Percentiles rank a stretch among this genome's conserved stretches.
phyloP scores from a whole-genome alignment of 2,113 vertebrate species.

The Thinocorus orbignyianus region DNA sequence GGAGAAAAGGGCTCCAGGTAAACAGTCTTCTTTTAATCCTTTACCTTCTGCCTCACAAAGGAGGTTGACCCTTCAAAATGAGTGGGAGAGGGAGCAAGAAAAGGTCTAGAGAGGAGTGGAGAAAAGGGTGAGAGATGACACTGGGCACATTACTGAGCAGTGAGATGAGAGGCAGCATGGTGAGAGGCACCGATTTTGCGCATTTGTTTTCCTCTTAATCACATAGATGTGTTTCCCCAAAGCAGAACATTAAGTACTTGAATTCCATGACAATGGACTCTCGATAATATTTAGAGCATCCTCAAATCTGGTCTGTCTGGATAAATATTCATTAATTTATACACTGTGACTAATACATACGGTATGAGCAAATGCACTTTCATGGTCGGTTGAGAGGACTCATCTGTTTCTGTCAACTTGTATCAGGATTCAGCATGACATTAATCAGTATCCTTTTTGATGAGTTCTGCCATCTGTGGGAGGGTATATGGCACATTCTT shows the following conservation, averaged over 20 bases:
- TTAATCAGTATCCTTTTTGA: background rate
- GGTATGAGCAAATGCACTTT: constrained; percentile 16
- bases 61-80: background rate
- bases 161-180: background rate
- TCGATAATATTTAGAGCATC: background rate
- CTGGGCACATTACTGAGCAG: background rate
- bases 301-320: background rate
- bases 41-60: background rate
- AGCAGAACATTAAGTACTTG: background rate
- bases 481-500: background rate
- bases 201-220: background rate
- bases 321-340: constrained; percentile 59
- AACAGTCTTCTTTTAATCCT: background rate
- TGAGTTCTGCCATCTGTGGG: background rate
- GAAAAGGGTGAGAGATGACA: background rate
- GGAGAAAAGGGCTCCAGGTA: background rate
- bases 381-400: background rate
- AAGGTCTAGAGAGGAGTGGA: background rate
- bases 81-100: background rate
- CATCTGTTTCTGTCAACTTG: constrained; percentile 26
- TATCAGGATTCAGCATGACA: background rate
- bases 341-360: constrained; percentile 15
- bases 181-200: background rate
- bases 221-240: background rate
- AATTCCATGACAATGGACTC: background rate